Percentiles rank a stretch among this genome's conserved stretches.
Conservation (phyloP, 2,113 vertebrate species). For the Physeter macrocephalus region DNA sequence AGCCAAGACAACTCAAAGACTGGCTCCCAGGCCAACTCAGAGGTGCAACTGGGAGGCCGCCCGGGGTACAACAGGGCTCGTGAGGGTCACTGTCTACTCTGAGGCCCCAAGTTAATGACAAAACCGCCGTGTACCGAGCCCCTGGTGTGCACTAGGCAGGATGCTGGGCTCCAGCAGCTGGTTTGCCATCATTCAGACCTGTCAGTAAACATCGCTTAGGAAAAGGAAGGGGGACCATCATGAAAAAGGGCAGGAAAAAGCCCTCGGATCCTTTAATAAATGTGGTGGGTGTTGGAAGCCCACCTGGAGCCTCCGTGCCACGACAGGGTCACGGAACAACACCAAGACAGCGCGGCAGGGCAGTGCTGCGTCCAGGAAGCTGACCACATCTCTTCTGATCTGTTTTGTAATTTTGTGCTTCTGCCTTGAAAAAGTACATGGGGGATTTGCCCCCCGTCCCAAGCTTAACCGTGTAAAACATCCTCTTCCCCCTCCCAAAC, state of each 20-base stretch:
- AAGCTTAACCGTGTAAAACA: no score
- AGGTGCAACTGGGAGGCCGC: not conserved
- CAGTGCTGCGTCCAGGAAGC: no score
- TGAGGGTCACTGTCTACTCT: not conserved
- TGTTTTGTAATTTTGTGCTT: no score
- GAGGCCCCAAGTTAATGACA: not conserved
- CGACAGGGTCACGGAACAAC: no score
- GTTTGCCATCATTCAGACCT: not conserved
- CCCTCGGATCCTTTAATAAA: not conserved
- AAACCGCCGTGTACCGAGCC: not conserved
- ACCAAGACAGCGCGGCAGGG: no score
- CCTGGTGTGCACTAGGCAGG: not conserved
- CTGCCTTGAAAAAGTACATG: no score
- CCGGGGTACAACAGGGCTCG: accelerated
- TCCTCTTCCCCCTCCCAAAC: no score
- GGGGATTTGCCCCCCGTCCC: no score
- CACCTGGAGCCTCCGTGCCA: no score
- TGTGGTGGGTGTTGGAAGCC: no score
- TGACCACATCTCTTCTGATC: no score
- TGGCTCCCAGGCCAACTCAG: not conserved
- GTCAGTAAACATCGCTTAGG: not conserved
- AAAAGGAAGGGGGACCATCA: not conserved
- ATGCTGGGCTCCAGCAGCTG: not conserved
- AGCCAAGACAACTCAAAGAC: not conserved
- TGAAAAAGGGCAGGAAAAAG: not conserved